A percentile compares a stretch with the other conserved stretches of the same genome.
phyloP scores from a whole-genome alignment of 2,797 vertebrate genomes.

The Lemur catta region DNA sequence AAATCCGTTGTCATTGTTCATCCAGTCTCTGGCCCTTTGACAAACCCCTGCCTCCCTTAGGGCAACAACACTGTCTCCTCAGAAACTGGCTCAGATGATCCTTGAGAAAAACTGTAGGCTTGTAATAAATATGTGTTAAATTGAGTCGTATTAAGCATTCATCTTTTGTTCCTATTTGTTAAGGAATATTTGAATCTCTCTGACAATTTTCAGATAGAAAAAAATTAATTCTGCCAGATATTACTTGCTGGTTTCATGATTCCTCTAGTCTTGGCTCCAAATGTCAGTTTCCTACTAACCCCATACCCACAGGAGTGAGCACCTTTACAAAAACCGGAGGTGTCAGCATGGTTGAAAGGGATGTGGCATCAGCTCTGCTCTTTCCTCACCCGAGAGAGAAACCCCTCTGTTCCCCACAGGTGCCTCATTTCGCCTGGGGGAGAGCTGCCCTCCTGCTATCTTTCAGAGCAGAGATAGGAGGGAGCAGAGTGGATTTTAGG shows the following conservation, averaged over 20 bases:
- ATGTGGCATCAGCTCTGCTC: not conserved
- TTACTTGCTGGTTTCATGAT: constrained; percentile 36
- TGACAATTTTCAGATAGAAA: constrained; percentile 57
- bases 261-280: constrained; percentile 38
- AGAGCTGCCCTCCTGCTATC: not conserved
- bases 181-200: constrained; percentile 36
- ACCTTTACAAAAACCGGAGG: constrained; percentile 71
- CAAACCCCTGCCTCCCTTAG: not conserved
- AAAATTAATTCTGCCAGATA: constrained; percentile 36
- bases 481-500: constrained; percentile 39
- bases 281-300: constrained; percentile 37
- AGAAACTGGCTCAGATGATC: not conserved
- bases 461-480: constrained; percentile 7
- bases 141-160: constrained; percentile 43
- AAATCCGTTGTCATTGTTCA: not conserved
- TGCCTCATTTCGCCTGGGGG: not conserved
- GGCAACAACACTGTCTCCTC: not conserved
- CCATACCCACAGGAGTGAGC: constrained; percentile 26
- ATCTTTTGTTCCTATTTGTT: constrained; percentile 42
- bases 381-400: not conserved
- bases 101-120: not conserved
- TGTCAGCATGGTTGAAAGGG: not conserved
- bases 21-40: not conserved
- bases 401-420: not conserved
- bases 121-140: constrained; percentile 55